Percentiles rank a stretch among this genome's conserved stretches.
phyloP scores from a whole-genome alignment of 35 echinoderm and acorn worm genomes.

The Heliocidaris erythrogramma region DNA sequence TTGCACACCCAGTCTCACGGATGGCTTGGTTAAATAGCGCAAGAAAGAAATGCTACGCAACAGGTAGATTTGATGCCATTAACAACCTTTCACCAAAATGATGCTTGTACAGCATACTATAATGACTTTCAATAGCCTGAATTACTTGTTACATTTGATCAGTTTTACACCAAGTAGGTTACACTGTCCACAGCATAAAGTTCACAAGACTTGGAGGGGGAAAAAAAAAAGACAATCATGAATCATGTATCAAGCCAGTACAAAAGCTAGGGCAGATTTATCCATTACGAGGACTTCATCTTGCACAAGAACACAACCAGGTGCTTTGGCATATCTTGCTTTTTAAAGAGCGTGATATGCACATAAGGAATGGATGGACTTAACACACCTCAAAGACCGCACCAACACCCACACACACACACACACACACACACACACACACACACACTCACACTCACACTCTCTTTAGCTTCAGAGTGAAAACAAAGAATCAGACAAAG shows the following conservation, averaged over 20 bases:
- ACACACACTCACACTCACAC: background rate
- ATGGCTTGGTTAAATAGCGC: background rate
- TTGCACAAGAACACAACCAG: background rate
- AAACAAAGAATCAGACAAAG: background rate
- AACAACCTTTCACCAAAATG: background rate
- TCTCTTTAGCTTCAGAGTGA: background rate
- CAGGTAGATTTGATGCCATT: background rate
- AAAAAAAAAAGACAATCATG: too few species aligned
- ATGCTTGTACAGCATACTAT: background rate
- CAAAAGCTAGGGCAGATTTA: background rate
- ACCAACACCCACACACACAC: background rate
- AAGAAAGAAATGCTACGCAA: background rate
- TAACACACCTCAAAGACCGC: background rate
- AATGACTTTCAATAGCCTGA: background rate
- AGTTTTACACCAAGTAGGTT: background rate
- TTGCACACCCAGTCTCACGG: background rate
- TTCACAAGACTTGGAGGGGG: background rate
- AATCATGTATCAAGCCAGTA: background rate
- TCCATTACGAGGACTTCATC: background rate
- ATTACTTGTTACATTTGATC: background rate
- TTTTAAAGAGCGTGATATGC: background rate
- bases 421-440: too few species aligned
- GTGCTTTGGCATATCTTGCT: background rate
- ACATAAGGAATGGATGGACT: slow-evolving; percentile 8
- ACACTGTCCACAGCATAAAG: background rate